A percentile compares a stretch with the other conserved stretches of the same genome.
These are phyloP conservation scores for Bugulina stolonifera DNA, from an alignment of 2,888 invertebrate genomes.

Conservation along the genomic window DNA sequence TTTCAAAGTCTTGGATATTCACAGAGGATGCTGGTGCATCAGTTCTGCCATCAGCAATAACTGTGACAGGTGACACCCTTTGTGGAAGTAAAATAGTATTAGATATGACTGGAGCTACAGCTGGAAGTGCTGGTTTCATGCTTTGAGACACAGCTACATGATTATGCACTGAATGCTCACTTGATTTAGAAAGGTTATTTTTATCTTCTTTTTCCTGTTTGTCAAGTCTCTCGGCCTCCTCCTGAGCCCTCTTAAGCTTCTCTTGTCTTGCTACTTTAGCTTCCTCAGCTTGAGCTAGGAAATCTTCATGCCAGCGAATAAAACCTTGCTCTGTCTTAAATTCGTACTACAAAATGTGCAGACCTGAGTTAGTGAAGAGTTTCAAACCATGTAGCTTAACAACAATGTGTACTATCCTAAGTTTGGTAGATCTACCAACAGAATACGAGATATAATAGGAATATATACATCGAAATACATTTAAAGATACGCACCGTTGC, in stretches of 20 bases:
- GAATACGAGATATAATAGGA: too few species aligned
- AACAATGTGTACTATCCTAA: too few species aligned
- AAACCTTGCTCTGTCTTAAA: not conserved
- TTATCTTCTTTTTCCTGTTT: slow-evolving; percentile 12
- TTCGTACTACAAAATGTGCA: slow-evolving; percentile 21
- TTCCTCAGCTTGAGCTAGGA: not conserved
- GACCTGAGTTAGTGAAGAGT: too few species aligned
- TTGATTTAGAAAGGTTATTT: too few species aligned
- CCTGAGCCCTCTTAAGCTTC: not conserved
- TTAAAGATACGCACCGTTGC: not conserved
- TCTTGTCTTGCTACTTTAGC: not conserved
- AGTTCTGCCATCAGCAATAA: not conserved
- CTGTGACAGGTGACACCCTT: not conserved
- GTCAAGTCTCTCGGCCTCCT: not conserved
- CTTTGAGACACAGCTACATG: too few species aligned
- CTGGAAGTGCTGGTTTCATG: too few species aligned
- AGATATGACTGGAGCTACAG: not conserved
- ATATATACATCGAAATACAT: too few species aligned
- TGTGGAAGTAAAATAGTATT: slow-evolving; percentile 13
- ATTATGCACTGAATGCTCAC: too few species aligned
- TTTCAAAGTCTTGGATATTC: slow-evolving; percentile 74
- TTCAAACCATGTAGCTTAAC: too few species aligned
- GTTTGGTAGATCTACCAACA: too few species aligned
- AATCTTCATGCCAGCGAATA: not conserved
- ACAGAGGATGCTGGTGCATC: slow-evolving; percentile 30